These are phyloP conservation scores for Sciurus niger DNA, from an alignment of 2,113 vertebrate genomes.

Conservation along the genomic window DNA sequence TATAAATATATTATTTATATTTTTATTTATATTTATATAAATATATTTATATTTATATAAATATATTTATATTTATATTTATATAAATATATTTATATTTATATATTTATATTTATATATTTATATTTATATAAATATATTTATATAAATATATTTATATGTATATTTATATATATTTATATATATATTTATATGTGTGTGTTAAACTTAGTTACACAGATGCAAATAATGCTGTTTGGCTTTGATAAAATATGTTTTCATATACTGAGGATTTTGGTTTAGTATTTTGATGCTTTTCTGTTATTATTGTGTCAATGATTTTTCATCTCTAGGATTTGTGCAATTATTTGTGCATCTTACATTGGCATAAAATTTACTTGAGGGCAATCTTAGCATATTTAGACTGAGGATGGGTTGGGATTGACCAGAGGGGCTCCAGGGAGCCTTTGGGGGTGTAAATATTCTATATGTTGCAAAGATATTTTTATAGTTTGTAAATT, in stretches of 20 bases:
- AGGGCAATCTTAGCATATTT: background rate
- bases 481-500: background rate
- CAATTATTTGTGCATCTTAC: background rate
- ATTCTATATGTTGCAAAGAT: background rate
- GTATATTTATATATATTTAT: too few relatives aligned
- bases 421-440: background rate
- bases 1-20: too few relatives aligned
- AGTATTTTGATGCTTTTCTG: background rate
- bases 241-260: background rate
- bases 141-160: too few relatives aligned
- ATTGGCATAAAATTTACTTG: background rate
- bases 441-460: background rate
- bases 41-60: too few relatives aligned
- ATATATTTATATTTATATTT: too few relatives aligned
- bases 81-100: too few relatives aligned
- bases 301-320: background rate
- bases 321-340: background rate
- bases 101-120: too few relatives aligned
- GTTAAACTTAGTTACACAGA: background rate
- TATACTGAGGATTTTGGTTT: background rate
- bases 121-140: too few relatives aligned
- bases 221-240: background rate
- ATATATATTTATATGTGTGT: too few relatives aligned
- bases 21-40: too few relatives aligned
- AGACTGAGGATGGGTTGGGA: background rate